Percentiles rank a stretch among this genome's conserved stretches.
phyloP scores from a whole-genome alignment of 2,797 vertebrate genomes.

The Saxicola maurus region DNA sequence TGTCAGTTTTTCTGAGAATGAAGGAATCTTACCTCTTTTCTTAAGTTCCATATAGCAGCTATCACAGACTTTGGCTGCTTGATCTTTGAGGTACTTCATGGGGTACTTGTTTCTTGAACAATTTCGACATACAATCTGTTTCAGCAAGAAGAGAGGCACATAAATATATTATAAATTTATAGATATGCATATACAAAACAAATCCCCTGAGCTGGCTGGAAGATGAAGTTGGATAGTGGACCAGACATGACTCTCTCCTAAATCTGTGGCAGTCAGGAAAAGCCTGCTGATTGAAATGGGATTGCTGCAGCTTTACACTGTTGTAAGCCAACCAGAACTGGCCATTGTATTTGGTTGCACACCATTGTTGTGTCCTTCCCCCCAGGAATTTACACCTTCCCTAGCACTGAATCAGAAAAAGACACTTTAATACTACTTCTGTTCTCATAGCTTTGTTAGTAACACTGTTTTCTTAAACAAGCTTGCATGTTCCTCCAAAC shows the following conservation, averaged over 20 bases:
- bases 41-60: constrained; percentile 87
- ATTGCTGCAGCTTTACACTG: not conserved
- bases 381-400: not conserved
- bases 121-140: constrained; percentile 91
- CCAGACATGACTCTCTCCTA: not conserved
- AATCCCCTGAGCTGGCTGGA: not conserved
- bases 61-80: constrained; percentile 92
- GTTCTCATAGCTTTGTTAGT: not conserved
- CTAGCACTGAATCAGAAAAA: not conserved
- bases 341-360: not conserved
- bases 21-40: constrained; percentile 77
- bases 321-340: not conserved
- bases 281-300: not conserved
- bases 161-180: not conserved
- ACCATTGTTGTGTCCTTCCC: not conserved
- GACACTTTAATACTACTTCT: not conserved
- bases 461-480: not conserved
- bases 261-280: not conserved
- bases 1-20: not conserved
- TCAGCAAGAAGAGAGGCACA: not conserved
- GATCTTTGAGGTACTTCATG: constrained; percentile 93
- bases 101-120: constrained; percentile 93
- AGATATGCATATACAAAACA: not conserved
- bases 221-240: not conserved
- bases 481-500: not conserved